Percentiles rank a stretch among this genome's conserved stretches.
Conservation (phyloP, 2,113 vertebrate genomes). For the Noctilio leporinus region DNA sequence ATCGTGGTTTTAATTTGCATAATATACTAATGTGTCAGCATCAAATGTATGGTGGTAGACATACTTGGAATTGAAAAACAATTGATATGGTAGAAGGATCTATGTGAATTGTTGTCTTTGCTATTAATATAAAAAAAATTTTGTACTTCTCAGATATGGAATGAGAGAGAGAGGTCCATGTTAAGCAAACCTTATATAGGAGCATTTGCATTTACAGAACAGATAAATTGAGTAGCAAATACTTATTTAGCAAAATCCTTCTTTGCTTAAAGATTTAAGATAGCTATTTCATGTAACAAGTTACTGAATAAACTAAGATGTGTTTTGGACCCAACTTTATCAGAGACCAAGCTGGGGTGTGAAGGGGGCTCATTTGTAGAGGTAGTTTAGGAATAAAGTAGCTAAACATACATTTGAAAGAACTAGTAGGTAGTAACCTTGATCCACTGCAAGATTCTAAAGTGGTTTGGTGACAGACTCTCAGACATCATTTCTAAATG, state of each 20-base stretch:
- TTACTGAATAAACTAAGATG: neutral
- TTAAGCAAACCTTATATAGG: neutral
- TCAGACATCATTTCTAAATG: neutral
- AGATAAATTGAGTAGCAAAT: constrained; percentile 17
- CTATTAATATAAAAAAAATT: neutral
- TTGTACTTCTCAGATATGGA: neutral
- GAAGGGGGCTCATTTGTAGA: neutral
- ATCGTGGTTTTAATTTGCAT: too few relatives aligned
- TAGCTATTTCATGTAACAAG: neutral
- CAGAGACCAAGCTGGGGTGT: neutral
- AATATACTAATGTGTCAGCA: neutral
- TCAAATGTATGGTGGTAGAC: neutral
- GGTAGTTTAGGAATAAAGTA: neutral
- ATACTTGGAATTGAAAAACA: neutral
- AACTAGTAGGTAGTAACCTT: neutral
- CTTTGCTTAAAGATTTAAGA: constrained; percentile 9
- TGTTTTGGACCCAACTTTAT: neutral
- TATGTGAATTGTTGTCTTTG: neutral
- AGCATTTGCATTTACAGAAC: neutral
- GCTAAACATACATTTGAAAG: neutral
- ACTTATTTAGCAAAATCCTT: constrained; percentile 49
- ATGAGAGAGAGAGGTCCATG: neutral
- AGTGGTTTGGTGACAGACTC: neutral
- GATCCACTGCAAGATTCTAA: neutral
- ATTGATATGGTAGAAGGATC: neutral